Conservation (phyloP, 1,140 invertebrate species). For the Cotesia glomerata region DNA sequence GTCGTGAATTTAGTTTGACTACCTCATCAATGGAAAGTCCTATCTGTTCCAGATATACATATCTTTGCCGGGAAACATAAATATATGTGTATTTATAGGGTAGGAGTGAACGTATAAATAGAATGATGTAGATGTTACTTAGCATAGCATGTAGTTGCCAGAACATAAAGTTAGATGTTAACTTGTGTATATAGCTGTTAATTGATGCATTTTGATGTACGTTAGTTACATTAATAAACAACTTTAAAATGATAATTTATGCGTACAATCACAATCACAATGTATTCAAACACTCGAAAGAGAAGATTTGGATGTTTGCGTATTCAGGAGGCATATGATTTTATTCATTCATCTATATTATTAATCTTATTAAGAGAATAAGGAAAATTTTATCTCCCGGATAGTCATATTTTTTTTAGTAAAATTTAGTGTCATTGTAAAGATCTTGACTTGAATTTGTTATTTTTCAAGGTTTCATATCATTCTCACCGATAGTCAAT, state of each 20-base stretch:
- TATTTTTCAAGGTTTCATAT: no score
- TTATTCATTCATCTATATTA: background rate
- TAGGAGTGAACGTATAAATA: no score
- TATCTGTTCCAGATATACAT: background rate
- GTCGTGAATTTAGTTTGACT: background rate
- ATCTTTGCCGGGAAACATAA: background rate
- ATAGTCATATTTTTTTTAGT: no score
- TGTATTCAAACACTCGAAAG: background rate
- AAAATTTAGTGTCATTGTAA: no score
- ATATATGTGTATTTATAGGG: background rate
- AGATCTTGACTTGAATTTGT: no score
- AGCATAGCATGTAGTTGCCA: background rate
- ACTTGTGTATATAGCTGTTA: background rate
- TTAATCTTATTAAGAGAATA: no score
- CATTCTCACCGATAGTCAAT: no score
- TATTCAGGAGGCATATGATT: background rate
- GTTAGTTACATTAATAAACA: background rate
- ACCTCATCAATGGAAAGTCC: background rate
- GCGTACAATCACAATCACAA: conserved; percentile 7
- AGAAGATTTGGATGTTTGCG: background rate
- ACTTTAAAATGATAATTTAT: background rate
- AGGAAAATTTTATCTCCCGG: no score
- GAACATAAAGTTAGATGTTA: background rate
- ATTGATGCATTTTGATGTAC: conserved; percentile 10
- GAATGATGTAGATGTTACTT: background rate